Base-by-base conservation (phyloP, 2,797 vertebrate species). In the Erpetoichthys calabaricus region DNA sequence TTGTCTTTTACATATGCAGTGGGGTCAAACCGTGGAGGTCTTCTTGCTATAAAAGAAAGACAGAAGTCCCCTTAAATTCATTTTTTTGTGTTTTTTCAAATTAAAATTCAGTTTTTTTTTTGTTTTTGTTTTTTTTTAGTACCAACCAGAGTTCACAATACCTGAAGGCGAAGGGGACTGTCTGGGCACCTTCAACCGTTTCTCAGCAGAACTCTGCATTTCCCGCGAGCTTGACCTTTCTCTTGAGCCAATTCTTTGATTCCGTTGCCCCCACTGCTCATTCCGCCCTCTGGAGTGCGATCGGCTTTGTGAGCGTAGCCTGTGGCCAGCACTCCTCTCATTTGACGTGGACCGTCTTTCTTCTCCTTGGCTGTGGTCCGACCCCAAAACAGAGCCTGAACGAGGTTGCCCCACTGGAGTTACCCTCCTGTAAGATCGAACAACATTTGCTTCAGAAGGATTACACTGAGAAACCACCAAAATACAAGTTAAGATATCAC, bases 1-100 rank as follows among this genome's bases (percentile, higher is more conserved):
- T 82, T 79, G 67, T 90, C 89, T 66, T 87, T 83, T 65, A 94
- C 81, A 56, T 89, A 95, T 4, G 89, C 87, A 0, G 92, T 95
- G n/a, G 92, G 92, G 65, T 95, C 88, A 54, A 95, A 97, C 42
- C 89, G 86, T 6, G 82, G 68, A 0, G 10, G 71, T 3, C 74
- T 78, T 9, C 76, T 70, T 9, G 85, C 91, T 93, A 65, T 5
- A 42, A 55, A 44, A 47, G 3, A 8, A 41, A 0, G 43, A 42
- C 3, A 3, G 10, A 41, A 42, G n/a, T 44, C 8, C 45, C 4
- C 25, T 25, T 41, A 8, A 7, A n/a, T n/a, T 52, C 9, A 7
- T 50, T 50, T 2, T 50, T n/a, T 50, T 50, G 2, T 5, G 4
- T 2, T 56, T 56, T 5, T 8, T 45, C 3, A 6, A 8, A 43